Conservation (phyloP, 2,113 vertebrate genomes). For the Brachypteracias leptosomus region DNA sequence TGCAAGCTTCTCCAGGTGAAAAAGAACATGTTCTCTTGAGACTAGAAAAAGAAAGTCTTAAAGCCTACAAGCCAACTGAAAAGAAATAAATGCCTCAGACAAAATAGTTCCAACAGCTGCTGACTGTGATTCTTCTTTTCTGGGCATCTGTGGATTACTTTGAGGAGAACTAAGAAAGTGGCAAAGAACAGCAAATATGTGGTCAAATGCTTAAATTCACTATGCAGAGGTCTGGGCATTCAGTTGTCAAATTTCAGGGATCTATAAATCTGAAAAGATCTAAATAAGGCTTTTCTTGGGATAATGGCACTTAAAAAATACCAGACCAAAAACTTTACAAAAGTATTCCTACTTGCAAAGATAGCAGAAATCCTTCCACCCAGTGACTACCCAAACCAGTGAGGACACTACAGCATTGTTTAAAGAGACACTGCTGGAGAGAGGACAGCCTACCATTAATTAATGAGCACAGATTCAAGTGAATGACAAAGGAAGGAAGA, state of each 20-base stretch:
- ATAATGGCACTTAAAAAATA: background rate
- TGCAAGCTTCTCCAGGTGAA: background rate
- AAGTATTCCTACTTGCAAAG: background rate
- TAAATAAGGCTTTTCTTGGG: background rate
- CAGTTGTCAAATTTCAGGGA: background rate
- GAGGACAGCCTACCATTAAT: background rate
- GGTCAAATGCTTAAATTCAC: background rate
- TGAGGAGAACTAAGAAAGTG: background rate
- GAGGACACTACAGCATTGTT: background rate
- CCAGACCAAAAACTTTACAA: background rate
- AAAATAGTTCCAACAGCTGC: background rate
- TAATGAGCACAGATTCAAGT: background rate
- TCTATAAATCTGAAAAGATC: background rate
- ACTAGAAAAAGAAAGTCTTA: background rate
- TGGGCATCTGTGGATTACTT: background rate
- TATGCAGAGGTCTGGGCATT: background rate
- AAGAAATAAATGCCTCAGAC: background rate
- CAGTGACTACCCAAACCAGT: background rate
- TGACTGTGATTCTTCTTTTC: background rate
- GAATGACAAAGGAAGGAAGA: background rate
- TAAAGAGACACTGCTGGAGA: background rate
- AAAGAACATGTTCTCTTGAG: rapidly evolving
- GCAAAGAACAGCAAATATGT: background rate
- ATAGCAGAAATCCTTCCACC: background rate
- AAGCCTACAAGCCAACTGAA: background rate